Conservation (phyloP, 2,888 invertebrate species). For the Arctia plantaginis region DNA sequence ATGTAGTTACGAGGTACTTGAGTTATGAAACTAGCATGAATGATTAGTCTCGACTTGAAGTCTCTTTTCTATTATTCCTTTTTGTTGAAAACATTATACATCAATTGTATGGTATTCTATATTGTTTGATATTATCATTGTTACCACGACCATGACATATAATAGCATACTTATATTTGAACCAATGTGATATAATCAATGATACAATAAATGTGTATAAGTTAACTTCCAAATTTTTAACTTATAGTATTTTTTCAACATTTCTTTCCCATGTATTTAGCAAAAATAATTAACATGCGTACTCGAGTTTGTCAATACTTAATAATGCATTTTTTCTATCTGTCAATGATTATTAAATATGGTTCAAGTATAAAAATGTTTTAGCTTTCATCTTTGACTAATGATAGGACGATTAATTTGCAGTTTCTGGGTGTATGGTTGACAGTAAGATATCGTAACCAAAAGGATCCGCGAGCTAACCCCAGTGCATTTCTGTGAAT, state of each 20-base stretch:
- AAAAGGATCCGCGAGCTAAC: constrained; percentile 98
- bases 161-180: constrained; percentile 7
- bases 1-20: constrained; percentile 35
- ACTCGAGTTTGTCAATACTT: background rate
- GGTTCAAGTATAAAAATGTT: constrained; percentile 14
- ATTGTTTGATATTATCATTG: background rate
- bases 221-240: too few species aligned
- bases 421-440: constrained; percentile 99
- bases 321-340: background rate
- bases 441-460: constrained; percentile 98
- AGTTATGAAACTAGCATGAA: constrained; percentile 36
- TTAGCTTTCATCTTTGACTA: constrained; percentile 72
- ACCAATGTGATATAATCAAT: background rate
- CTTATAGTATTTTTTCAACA: too few species aligned
- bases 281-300: background rate
- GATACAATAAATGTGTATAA: too few species aligned
- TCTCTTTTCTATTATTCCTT: constrained; percentile 23
- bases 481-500: constrained; percentile 98
- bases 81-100: constrained; percentile 33
- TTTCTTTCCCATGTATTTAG: too few species aligned
- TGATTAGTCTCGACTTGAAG: constrained; percentile 25
- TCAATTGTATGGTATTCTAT: constrained; percentile 5
- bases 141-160: background rate
- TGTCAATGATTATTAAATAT: background rate
- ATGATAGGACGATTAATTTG: constrained; percentile 75